Evolutionary conservation across 2,113 vertebrate species (phyloP).

Genomic region (Erinaceus europaeus): DNA sequence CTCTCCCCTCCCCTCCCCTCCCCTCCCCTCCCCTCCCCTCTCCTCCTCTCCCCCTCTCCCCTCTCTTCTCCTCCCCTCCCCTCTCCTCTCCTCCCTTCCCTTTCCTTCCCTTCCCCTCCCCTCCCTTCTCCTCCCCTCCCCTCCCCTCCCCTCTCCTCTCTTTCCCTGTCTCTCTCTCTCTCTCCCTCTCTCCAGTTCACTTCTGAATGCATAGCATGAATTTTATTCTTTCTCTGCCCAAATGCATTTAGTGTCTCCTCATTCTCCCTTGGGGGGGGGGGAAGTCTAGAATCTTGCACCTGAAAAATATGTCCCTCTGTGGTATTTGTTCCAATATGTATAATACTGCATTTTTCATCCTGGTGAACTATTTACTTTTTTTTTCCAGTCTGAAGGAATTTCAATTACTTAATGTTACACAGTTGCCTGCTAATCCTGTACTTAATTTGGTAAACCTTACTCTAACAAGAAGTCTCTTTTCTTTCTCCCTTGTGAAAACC

Average conservation of each 20-base stretch:
- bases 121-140: background rate
- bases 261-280: background rate
- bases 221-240: background rate
- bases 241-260: background rate
- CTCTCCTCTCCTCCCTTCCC: background rate
- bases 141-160: background rate
- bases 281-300: background rate
- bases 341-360: slow-evolving; percentile 42
- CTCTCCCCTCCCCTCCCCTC: too few species aligned
- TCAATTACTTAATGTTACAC: background rate
- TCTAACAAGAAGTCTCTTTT: background rate
- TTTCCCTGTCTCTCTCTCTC: background rate
- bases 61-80: background rate
- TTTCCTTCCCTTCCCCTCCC: background rate
- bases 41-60: too few species aligned
- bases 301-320: background rate
- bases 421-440: background rate
- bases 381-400: slow-evolving; percentile 32
- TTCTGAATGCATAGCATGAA: background rate
- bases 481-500: background rate
- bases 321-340: background rate
- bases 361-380: slow-evolving; percentile 31
- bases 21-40: too few species aligned
- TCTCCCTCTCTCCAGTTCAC: background rate
- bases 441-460: background rate